Percentiles rank a stretch among this genome's conserved stretches.
These are phyloP conservation scores for Psilopogon haemacephalus DNA, from an alignment of 2,113 vertebrate genomes.

Conservation along the genomic window DNA sequence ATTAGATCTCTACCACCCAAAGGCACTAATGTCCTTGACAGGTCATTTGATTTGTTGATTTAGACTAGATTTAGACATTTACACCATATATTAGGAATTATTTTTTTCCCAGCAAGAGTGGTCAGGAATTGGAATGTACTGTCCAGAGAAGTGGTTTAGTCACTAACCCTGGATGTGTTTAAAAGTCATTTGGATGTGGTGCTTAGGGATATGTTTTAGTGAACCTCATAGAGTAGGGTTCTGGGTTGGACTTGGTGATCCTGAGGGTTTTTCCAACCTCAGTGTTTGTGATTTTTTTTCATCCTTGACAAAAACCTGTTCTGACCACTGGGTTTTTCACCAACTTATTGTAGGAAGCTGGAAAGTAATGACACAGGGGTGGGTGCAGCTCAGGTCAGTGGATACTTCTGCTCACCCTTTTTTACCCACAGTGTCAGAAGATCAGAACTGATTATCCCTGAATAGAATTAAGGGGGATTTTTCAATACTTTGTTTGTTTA, in stretches of 20 bases:
- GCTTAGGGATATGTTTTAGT: too few relatives aligned
- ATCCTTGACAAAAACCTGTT: not conserved
- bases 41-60: not conserved
- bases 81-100: too few relatives aligned
- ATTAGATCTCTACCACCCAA: not conserved
- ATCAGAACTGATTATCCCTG: not conserved
- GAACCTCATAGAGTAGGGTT: too few relatives aligned
- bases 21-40: not conserved
- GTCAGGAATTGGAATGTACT: too few relatives aligned
- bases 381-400: not conserved
- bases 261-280: too few relatives aligned
- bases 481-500: not conserved
- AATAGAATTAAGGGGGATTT: not conserved
- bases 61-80: too few relatives aligned
- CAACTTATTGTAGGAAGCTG: not conserved
- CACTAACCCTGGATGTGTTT: too few relatives aligned
- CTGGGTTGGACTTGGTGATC: too few relatives aligned
- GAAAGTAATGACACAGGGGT: not conserved
- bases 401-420: not conserved
- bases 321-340: not conserved
- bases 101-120: too few relatives aligned
- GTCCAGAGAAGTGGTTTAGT: too few relatives aligned
- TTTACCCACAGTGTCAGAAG: not conserved
- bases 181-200: too few relatives aligned
- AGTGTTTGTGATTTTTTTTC: not conserved